Base-by-base conservation (phyloP, 2,113 vertebrate species). In the Microtus richardsoni region DNA sequence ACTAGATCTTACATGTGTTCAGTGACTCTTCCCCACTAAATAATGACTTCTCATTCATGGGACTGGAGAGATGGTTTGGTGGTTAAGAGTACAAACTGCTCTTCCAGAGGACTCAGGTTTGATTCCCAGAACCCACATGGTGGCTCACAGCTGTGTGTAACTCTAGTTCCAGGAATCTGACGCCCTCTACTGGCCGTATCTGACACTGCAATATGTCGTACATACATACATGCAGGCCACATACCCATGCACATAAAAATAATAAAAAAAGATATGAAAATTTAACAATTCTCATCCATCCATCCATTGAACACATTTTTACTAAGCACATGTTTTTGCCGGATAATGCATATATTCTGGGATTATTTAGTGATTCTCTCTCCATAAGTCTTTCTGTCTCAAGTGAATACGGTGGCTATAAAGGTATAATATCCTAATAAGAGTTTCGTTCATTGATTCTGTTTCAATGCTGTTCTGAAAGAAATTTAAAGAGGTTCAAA, bases 361-460 rank as follows among this genome's bases (percentile, higher is more conserved):
- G 19, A 85, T 88, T 92, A 49, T 36, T 85, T 7, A 88, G 26
- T 2, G 70, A 2, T 39, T 93, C 30, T 79, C 5, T 36, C 52
- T 95, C 82, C 8, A 70, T 84, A 74, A 39, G 3, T 78, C 49
- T 93, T 92, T 80, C 83, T 90, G 41, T 92, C 64, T 96, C 77
- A 92, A 77, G 79, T 92, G 66, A 95, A 79, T 92, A 78, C 36
- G n/a, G 74, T 52, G 71, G 39, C 41, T 82, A 12, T 94, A 62
- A 84, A 89, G 73, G 66, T 96, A n/a, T 49, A 60, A n/a, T 78
- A 88, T 91, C 33, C 14, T 94, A 80, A 91, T 87, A 91, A 71
- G 28, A 80, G 30, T 79, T 92, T 83, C 36, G 28, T 96, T 94
- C 82, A 89, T 89, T 73, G 84, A 94, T 92, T 91, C 73, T 88